Conservation (phyloP, 1,140 invertebrate species). For the Wasmannia auropunctata region DNA sequence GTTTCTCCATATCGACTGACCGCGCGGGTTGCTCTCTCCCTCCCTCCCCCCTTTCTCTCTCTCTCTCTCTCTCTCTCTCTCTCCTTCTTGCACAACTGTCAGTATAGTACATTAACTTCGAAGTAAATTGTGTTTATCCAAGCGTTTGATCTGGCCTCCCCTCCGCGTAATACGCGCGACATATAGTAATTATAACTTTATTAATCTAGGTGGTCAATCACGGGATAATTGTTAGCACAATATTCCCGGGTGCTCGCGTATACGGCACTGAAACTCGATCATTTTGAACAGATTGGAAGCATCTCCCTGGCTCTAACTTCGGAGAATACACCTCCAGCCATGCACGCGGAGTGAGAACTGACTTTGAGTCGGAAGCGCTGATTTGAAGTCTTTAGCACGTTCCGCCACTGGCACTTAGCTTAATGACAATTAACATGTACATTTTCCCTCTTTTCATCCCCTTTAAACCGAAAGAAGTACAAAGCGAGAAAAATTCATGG, state of each 20-base stretch:
- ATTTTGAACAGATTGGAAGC: conserved; percentile 50
- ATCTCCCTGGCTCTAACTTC: conserved; percentile 26
- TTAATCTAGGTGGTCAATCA: conserved; percentile 54
- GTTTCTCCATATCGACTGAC: not conserved
- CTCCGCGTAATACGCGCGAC: conserved; percentile 7
- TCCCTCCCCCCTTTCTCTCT: too few species aligned
- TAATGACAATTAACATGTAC: not conserved
- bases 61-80: too few species aligned
- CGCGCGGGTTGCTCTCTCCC: not conserved
- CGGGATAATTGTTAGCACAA: conserved; percentile 47
- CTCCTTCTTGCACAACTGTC: too few species aligned
- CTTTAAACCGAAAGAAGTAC: not conserved
- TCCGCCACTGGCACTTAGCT: not conserved
- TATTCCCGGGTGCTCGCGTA: not conserved
- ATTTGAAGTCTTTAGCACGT: conserved; percentile 16
- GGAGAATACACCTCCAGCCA: conserved; percentile 3
- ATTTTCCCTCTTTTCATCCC: not conserved
- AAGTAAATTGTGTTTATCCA: conserved; percentile 39
- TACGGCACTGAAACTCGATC: conserved; percentile 37
- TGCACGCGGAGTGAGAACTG: not conserved
- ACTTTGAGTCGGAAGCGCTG: not conserved
- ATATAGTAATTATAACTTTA: conserved; percentile 58
- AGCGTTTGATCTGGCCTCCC: not conserved
- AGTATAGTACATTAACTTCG: conserved; percentile 17
- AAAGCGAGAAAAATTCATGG: not conserved